Evolutionary conservation across 1,140 invertebrate species (phyloP).

Genomic region (Halesus radiatus): DNA sequence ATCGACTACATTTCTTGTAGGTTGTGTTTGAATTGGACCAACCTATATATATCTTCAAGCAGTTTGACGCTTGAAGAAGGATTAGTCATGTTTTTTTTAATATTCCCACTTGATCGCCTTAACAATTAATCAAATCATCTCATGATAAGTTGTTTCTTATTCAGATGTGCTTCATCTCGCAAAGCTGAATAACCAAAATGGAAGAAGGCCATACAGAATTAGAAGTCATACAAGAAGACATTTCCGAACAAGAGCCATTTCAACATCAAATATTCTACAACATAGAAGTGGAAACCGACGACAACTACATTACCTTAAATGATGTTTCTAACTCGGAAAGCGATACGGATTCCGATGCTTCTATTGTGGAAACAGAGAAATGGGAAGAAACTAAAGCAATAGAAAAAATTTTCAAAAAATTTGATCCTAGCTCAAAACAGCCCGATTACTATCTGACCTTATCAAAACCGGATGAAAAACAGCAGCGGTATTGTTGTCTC

Average conservation of each 20-base stretch:
- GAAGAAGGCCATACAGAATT: not conserved
- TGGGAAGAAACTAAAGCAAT: not conserved
- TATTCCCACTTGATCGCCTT: too few relatives aligned
- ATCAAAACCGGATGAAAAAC: not conserved
- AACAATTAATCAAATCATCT: too few relatives aligned
- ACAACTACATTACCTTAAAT: not conserved
- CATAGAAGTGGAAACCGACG: slow-evolving; percentile 5
- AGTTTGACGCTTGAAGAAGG: too few relatives aligned
- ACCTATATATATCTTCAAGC: too few relatives aligned
- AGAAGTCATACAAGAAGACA: not conserved
- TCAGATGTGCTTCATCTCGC: too few relatives aligned
- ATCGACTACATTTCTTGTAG: too few relatives aligned
- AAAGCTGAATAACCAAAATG: not conserved
- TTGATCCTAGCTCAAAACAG: not conserved
- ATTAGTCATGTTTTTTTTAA: too few relatives aligned
- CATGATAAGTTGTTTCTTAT: too few relatives aligned
- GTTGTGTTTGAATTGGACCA: too few relatives aligned
- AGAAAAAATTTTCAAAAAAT: slow-evolving; percentile 1
- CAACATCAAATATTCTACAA: slow-evolving; percentile 19
- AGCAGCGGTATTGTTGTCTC: not conserved
- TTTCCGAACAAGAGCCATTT: not conserved
- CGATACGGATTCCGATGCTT: not conserved
- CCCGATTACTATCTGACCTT: slow-evolving; percentile 1
- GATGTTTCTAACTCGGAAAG: not conserved
- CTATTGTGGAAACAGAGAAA: not conserved